These are phyloP conservation scores for Patagioenas fasciata DNA, from an alignment of 2,113 vertebrate genomes.

Conservation along the genomic window DNA sequence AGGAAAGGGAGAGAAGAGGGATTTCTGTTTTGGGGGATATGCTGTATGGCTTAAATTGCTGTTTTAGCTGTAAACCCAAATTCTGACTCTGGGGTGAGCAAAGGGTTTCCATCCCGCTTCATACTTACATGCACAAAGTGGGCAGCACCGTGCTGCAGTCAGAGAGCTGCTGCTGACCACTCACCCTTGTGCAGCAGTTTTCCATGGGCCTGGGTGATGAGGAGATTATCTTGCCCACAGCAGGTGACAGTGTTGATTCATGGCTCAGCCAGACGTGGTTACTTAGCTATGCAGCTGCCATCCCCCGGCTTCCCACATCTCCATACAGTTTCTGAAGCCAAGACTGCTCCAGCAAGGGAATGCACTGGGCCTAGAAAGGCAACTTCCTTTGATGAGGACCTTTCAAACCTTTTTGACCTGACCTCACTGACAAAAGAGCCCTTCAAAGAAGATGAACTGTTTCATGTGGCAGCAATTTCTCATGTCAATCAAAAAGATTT, in stretches of 20 bases:
- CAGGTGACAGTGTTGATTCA: slow-evolving; percentile 68
- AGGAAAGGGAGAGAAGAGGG: neutral
- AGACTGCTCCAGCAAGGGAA: slow-evolving; percentile 56
- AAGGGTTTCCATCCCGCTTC: neutral
- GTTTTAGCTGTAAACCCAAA: neutral
- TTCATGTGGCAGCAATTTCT: slow-evolving; percentile 73
- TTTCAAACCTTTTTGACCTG: slow-evolving; percentile 73
- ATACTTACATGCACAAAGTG: accelerated
- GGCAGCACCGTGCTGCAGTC: neutral
- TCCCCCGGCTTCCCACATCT: slow-evolving; percentile 41
- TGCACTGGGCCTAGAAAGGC: slow-evolving; percentile 54
- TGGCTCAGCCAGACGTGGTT: neutral
- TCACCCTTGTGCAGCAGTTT: accelerated
- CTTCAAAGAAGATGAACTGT: slow-evolving; percentile 71
- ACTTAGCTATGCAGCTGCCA: slow-evolving; percentile 65
- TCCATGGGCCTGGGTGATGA: accelerated
- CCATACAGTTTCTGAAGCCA: slow-evolving; percentile 55
- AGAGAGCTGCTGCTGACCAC: accelerated
- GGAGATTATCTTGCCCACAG: slow-evolving; percentile 44
- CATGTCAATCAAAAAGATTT: slow-evolving; percentile 70
- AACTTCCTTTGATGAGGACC: slow-evolving; percentile 70
- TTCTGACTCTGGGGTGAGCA: neutral
- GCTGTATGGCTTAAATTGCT: neutral
- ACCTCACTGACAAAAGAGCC: slow-evolving; percentile 69
- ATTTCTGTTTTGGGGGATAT: neutral